Base-by-base conservation (phyloP, 2,888 invertebrate species). In the Caenorhabditis macrosperma region DNA sequence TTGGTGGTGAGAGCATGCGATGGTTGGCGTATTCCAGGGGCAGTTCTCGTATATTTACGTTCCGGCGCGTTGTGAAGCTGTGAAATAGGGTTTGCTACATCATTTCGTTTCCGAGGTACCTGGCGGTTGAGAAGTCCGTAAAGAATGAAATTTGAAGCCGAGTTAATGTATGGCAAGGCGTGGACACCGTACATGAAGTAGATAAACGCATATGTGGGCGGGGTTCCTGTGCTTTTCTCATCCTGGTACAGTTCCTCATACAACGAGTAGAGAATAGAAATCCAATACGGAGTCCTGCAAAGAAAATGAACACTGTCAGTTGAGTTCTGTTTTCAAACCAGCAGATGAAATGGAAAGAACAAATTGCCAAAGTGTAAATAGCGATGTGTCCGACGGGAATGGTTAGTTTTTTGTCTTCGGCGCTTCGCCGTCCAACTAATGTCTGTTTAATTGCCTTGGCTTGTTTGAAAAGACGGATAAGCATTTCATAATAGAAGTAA, bases 131-230 rank as follows among this genome's bases (percentile, higher is more conserved):
- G 69, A 9, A 87, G 74, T 30, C 88, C 89, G 79, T 89, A 89
- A 15, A 89, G 82, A 24, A 89, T 84, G 80, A 89, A 89, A 72
- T 89, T 89, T 41, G 82, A 87, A 41, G 89, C 86, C 4, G 89
- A 89, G 74, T 89, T 89, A 79, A 89, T 83, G 67, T 89, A 89
- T 22, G 89, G 89, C 22, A 89, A 76, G 2, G 89, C 88, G 61
- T 89, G 89, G 20, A 90, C 86, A 24, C 89, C 89, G 75, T 90
- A 89, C 89, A 89, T 89, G 46, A 89, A 81, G 67, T 87, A 88
- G 52, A 89, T 88, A 69, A 86, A 89, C 1, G 76, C 69, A 26
- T 81, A 81, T 20, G 86, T 84, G 35, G 81, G 81, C 28, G 79
- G 81, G n/a, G 81, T 35, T 10, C 59, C 74, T 12, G 82, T 77